phyloP scores from a whole-genome alignment of 1,140 invertebrate genomes.

The Ceratitis capitata region DNA sequence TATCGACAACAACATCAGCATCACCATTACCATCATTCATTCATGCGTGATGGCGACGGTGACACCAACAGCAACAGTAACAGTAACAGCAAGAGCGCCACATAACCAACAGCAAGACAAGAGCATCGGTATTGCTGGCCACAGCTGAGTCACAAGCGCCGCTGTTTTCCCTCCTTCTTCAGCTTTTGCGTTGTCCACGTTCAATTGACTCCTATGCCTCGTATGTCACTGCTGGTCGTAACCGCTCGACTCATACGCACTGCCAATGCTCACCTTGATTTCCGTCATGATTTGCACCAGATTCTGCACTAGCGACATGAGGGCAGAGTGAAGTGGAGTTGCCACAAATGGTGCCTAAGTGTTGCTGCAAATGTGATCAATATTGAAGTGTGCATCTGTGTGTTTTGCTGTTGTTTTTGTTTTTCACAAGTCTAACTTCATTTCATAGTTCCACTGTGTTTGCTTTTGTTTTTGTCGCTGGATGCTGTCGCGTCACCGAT shows the following conservation, averaged over 20 bases:
- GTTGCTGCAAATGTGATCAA: constrained; percentile 3
- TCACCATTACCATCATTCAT: constrained; percentile 37
- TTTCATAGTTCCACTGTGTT: not conserved
- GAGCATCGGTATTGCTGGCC: not conserved
- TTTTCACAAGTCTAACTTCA: not conserved
- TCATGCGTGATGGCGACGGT: constrained; percentile 33
- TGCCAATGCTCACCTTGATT: constrained; percentile 30
- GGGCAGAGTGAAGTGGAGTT: not conserved
- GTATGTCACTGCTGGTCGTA: not conserved
- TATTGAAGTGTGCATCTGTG: not conserved
- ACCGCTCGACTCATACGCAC: not conserved
- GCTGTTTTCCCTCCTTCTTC: not conserved
- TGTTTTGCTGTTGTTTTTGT: not conserved
- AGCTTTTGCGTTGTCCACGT: not conserved
- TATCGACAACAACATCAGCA: constrained; percentile 31
- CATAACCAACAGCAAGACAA: no score
- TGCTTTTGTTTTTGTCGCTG: not conserved
- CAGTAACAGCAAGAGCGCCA: not conserved
- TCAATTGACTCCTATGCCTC: constrained; percentile 17
- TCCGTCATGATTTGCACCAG: constrained; percentile 23
- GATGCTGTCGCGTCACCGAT: constrained; percentile 22
- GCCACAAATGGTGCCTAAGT: constrained; percentile 25
- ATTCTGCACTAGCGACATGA: not conserved
- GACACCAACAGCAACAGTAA: constrained; percentile 2
- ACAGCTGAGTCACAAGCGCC: not conserved